Evolutionary conservation across 64 coral and sea anemone species (phyloP).

Genomic region (Acropora yongei): DNA sequence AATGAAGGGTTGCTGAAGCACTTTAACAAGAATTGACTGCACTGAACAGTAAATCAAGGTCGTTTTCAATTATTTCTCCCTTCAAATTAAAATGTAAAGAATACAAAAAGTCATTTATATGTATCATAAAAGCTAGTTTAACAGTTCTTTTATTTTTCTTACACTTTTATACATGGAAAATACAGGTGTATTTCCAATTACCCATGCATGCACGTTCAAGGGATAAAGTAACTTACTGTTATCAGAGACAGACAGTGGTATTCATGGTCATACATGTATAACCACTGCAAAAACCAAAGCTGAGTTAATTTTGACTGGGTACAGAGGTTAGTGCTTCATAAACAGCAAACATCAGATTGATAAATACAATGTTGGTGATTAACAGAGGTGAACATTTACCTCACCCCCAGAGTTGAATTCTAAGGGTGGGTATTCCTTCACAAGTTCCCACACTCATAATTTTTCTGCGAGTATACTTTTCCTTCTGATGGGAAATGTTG

Average conservation of each 20-base stretch:
- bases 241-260: background rate
- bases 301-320: background rate
- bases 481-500: background rate
- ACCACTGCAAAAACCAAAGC: background rate
- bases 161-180: no score
- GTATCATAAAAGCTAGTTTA: background rate
- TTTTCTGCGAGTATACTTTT: background rate
- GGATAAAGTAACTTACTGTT: background rate
- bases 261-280: background rate
- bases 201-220: background rate
- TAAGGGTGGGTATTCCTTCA: background rate
- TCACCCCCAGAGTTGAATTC: background rate
- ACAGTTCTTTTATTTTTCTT: background rate
- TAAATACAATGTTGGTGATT: background rate
- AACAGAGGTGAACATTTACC: background rate
- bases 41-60: background rate
- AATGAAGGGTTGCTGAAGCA: background rate
- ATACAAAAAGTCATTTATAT: background rate
- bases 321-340: background rate
- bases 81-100: background rate
- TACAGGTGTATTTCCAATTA: background rate
- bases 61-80: background rate
- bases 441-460: background rate
- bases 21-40: background rate
- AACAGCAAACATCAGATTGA: background rate